Evolutionary conservation across 2,113 vertebrate genomes (phyloP).

Genomic region (Tragelaphus strepsiceros): DNA sequence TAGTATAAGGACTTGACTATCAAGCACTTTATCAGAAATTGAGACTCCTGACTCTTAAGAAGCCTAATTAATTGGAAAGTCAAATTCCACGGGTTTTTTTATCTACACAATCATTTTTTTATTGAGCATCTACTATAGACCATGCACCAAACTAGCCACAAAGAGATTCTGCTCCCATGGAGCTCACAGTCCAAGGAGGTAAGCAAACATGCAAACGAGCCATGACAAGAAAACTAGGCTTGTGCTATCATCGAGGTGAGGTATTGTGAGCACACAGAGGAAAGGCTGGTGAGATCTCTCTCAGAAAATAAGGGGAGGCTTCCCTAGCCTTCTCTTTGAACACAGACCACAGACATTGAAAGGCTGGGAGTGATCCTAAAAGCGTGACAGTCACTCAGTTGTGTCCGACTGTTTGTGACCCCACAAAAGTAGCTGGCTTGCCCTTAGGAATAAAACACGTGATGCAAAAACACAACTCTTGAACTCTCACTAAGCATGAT

Average conservation of each 20-base stretch:
- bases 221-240: neutral
- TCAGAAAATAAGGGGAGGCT: neutral
- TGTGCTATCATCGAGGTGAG: neutral
- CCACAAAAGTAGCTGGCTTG: neutral
- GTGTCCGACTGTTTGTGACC: neutral
- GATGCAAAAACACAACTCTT: neutral
- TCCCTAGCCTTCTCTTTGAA: neutral
- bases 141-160: neutral
- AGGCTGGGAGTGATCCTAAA: neutral
- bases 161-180: neutral
- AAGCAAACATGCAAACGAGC: neutral
- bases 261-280: accelerated
- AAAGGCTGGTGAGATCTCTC: neutral
- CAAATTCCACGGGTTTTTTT: neutral
- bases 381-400: neutral
- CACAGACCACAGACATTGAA: neutral
- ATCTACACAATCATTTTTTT: neutral
- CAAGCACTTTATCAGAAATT: neutral
- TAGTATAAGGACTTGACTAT: neutral
- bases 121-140: neutral
- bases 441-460: neutral
- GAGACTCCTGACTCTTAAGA: neutral
- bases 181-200: neutral
- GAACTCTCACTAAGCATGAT: neutral
- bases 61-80: neutral